These are phyloP conservation scores for Rhinella marina DNA, from an alignment of 2,797 vertebrate genomes.

Conservation along the genomic window DNA sequence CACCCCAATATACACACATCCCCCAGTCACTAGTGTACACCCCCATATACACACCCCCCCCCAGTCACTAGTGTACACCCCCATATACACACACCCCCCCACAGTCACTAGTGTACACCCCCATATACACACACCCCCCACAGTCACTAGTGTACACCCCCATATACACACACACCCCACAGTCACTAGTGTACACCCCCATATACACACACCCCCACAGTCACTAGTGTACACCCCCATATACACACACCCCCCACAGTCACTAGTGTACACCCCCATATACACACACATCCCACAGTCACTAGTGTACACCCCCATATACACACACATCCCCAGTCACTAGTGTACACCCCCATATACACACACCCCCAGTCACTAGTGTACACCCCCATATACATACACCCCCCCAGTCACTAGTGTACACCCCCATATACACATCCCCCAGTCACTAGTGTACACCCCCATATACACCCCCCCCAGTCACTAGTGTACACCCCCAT, in stretches of 20 bases:
- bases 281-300: background rate
- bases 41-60: background rate
- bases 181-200: background rate
- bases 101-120: background rate
- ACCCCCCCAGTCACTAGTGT: background rate
- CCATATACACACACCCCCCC: background rate
- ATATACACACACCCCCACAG: background rate
- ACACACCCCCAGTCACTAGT: background rate
- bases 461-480: background rate
- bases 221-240: background rate
- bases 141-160: background rate
- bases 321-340: background rate
- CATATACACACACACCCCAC: background rate
- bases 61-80: background rate
- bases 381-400: background rate
- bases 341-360: background rate
- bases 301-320: background rate
- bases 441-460: background rate
- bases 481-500: background rate
- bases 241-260: too few species aligned
- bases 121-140: background rate
- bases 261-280: background rate
- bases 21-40: background rate
- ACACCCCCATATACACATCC: background rate
- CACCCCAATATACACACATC: background rate